Evolutionary conservation across 1,140 invertebrate species (phyloP), one percentile per base, ranked within the genome.

Genomic region (Stenopsyche tienmushanensis): DNA sequence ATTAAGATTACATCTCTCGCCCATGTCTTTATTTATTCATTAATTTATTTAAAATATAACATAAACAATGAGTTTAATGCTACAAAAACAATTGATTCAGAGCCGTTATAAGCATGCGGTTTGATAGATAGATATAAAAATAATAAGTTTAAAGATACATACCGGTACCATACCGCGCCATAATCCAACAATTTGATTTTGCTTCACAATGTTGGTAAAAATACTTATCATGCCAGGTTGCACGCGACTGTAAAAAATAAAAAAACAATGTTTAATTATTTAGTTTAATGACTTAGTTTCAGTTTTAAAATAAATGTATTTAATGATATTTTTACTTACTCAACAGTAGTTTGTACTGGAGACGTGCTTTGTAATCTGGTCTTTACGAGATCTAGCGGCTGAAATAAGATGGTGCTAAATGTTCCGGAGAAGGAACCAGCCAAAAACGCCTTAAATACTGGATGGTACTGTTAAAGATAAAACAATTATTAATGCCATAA

Each of bases 301-400:
- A 34, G 29, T 34, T 5, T 34, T 34, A 34, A 34, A 34, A 13
- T 34, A 34, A 34, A 7, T 13, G 29, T n/a, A n/a, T n/a, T n/a
- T n/a, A n/a, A n/a, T n/a, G 29, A 7, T 7, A 34, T 34, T 13
- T 5, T 42, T 66, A 80, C 83, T 84, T 76, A 88, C 86, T 83
- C 84, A 71, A 85, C 78, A 75, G 84, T 75, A 72, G 80, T 77
- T 67, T 83, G 79, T 62, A 86, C 81, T 75, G 85, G 41, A 80
- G 25, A 76, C 15, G 83, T 77, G 72, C 87, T 88, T 79, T 96
- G 94, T 8, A 96, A 80, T 62, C 93, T 83, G 0, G 94, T 97
- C 80, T 97, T 97, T 7, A 96, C 86, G 41, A 97, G 80, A 78
- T 97, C 94, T 72, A 97, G 77, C 20, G 94, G 94, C 81, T 96